phyloP scores from a whole-genome alignment of 2,888 invertebrate genomes.

The Microplitis deprimator region DNA sequence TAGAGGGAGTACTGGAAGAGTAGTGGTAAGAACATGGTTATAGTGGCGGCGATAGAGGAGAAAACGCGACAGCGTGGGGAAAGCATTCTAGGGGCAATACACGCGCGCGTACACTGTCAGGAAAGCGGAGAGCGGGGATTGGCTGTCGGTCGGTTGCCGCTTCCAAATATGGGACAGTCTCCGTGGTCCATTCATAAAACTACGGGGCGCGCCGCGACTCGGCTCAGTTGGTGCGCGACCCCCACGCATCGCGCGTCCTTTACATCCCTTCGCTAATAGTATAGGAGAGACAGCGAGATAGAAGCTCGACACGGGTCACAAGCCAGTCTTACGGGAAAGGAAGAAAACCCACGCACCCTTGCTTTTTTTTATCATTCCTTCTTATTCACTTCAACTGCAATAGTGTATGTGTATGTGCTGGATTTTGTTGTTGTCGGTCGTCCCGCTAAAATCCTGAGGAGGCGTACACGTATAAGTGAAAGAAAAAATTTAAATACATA shows the following conservation, averaged over 20 bases:
- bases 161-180: conserved; percentile 88
- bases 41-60: conserved; percentile 61
- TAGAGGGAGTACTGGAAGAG: conserved; percentile 47
- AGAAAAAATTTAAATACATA: neutral
- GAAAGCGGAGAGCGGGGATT: conserved; percentile 71
- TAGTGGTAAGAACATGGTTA: conserved; percentile 67
- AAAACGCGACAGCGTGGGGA: conserved; percentile 47
- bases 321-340: conserved; percentile 7
- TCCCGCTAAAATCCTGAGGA: conserved; percentile 39
- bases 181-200: conserved; percentile 87
- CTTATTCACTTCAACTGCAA: conserved; percentile 19
- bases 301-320: conserved; percentile 26
- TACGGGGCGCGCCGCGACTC: conserved; percentile 79
- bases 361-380: conserved; percentile 26
- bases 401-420: conserved; percentile 26
- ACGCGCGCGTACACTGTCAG: conserved; percentile 43
- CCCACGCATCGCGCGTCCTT: conserved; percentile 70
- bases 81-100: conserved; percentile 46
- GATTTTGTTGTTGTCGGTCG: conserved; percentile 21
- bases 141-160: conserved; percentile 75
- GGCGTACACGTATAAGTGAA: conserved; percentile 32
- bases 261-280: conserved; percentile 39
- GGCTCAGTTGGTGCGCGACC: conserved; percentile 75
- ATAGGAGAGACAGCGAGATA: conserved; percentile 16
- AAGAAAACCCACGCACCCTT: conserved; percentile 39